Base-by-base conservation (phyloP, 37 sponge, comb jelly and placozoan genomes). In the Hormiphora californensis region DNA sequence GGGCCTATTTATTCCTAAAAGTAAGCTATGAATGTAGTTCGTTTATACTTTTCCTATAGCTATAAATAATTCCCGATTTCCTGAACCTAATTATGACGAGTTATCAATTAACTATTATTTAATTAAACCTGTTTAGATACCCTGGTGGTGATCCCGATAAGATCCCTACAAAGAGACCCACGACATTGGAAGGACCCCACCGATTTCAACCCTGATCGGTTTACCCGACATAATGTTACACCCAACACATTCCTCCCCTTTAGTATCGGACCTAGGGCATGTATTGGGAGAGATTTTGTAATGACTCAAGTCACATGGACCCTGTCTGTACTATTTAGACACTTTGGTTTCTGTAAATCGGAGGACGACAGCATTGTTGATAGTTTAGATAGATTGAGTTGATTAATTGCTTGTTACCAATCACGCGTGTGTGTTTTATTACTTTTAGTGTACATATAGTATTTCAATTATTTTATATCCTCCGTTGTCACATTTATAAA, bases 201-300 rank as follows among this genome's bases (percentile, higher is more conserved):
- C 46, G 43, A 39, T 23, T 73, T 73, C 35, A 28, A 73, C 8
- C 81, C 81, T 11, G 81, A 73, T 0, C 40, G 81, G 23, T 73
- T 73, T 30, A 46, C 81, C 1, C 17, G 36, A 1, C 12, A n/a
- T 11, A 73, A 40, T 43, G 25, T 73, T 2, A 27, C 40, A 40
- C 81, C 81, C 1, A 43, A 43, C 46, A 73, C 81, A 27, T 73
- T 36, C 81, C 21, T 28, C 7, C 81, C 81, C 11, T 73, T 73
- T 73, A 41, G 28, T 21, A 46, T 30, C 23, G 81, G 81, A 4
- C 81, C 81, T n/a, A 73, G 81, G 25, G 9, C 21, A 0, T 73
- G 81, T 19, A 73, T 73, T 17, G 81, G 81, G 4, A 73, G 43
- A 41, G 17, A 73, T 25, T 73, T 73, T 17, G 81, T 46, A 1